A percentile compares a stretch with the other conserved stretches of the same genome.
These are phyloP conservation scores for Eutolmus rufibarbis DNA, from an alignment of 2,888 invertebrate genomes.

Conservation along the genomic window DNA sequence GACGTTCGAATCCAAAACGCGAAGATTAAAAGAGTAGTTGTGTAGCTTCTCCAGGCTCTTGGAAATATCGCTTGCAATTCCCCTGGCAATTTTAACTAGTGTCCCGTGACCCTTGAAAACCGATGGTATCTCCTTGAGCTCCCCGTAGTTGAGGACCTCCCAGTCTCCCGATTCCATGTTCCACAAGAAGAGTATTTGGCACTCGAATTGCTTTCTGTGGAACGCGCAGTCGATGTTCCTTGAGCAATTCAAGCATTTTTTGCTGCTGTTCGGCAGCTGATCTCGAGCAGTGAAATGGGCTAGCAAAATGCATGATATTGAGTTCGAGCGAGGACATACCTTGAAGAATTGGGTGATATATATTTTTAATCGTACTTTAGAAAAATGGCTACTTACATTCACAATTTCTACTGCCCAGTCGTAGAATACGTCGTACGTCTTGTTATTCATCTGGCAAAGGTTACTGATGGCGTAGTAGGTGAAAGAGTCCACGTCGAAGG, in stretches of 20 bases:
- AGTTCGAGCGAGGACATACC: conserved; percentile 60
- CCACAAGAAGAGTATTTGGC: conserved; percentile 62
- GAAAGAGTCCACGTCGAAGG: conserved; percentile 62
- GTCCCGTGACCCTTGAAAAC: conserved; percentile 48
- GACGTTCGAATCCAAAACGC: conserved; percentile 59
- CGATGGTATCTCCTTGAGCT: conserved; percentile 56
- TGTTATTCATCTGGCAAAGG: conserved; percentile 62
- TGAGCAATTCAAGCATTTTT: conserved; percentile 59
- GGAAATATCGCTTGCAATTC: conserved; percentile 57
- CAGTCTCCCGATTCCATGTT: conserved; percentile 61
- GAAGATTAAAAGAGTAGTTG: conserved; percentile 57
- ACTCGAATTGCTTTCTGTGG: conserved; percentile 60
- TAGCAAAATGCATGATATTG: conserved; percentile 59
- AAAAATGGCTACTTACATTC: conserved; percentile 52
- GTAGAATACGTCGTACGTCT: conserved; percentile 62
- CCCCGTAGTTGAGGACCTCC: conserved; percentile 61
- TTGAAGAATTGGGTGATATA: conserved; percentile 35
- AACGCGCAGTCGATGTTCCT: conserved; percentile 57
- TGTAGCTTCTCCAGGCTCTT: conserved; percentile 54
- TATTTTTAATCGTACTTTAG: not conserved
- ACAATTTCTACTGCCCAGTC: conserved; percentile 63
- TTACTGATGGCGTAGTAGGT: conserved; percentile 61
- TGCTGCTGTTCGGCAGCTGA: conserved; percentile 52
- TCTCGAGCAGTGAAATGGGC: conserved; percentile 62
- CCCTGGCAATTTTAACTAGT: conserved; percentile 56